Evolutionary conservation across 2,113 vertebrate species (phyloP), one percentile per base, ranked within the genome.

Genomic region (Oceanites oceanicus): DNA sequence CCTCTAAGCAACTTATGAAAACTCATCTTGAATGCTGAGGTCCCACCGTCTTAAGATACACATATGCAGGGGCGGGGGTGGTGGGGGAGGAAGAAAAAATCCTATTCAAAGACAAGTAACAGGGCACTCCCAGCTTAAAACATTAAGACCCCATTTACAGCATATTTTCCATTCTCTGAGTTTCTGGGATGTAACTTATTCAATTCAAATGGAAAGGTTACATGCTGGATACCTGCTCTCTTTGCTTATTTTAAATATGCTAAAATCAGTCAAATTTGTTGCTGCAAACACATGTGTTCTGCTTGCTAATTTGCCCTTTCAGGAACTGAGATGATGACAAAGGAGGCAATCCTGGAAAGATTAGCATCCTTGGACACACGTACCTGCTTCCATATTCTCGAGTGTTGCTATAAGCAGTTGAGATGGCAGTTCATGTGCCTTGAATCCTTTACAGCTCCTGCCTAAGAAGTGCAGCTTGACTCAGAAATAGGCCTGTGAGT

Each of bases 401-500:
- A 38, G 45, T 26, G 29, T 42, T 87, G 21, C 76, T 78, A 11
- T 12, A 68, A 79, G 32, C 56, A 75, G 56, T 21, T 72, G 76
- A 68, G 68, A 65, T 38, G 45, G 25, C 49, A 66, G 58, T 30
- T 73, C 70, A 23, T 25, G 44, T 45, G 45, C 45, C 45, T 62
- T 55, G 66, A 89, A 87, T 76, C 45, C 49, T 85, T 82, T 85
- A 78, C 13, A 76, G 61, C 10, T 91, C 58, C 58, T 79, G 58
- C 59, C 73, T 84, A 20, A 72, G 62, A 94, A 91, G 56, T 58
- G 53, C 62, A 87, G 36, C 44, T 94, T 92, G 49, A 91, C 62
- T 86, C 74, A 82, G 74, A 95, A 97, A 91, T 78, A 89, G 49
- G 38, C 73, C 83, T 87, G 36, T 62, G 62, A 58, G 77, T 78